Conservation (phyloP, 1,140 invertebrate genomes). For the Drosophila paulistorum region DNA sequence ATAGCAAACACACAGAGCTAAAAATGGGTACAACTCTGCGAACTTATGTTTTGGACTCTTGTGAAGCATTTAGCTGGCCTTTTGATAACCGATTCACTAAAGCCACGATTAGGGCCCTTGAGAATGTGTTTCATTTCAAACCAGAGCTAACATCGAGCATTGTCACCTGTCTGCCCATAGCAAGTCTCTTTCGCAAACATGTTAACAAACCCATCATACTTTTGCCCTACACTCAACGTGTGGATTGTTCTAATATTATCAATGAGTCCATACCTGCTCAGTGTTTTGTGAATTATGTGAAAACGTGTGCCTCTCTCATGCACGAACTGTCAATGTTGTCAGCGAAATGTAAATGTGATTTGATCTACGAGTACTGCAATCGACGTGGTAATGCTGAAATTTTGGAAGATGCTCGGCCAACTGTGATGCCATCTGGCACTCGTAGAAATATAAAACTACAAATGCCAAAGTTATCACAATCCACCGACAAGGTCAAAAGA, state of each 20-base stretch:
- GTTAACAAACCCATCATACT: slow-evolving; percentile 37
- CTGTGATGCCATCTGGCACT: fast-evolving
- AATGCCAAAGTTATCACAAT: neutral
- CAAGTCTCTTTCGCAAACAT: slow-evolving; percentile 24
- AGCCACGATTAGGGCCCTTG: neutral
- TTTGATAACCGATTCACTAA: neutral
- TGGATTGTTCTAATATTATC: slow-evolving; percentile 18
- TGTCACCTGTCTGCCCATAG: slow-evolving; percentile 37
- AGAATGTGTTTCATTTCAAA: neutral
- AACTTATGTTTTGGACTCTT: slow-evolving; percentile 18
- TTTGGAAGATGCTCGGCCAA: neutral
- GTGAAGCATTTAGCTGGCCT: slow-evolving; percentile 19
- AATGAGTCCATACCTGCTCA: slow-evolving; percentile 35
- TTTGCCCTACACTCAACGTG: slow-evolving; percentile 27
- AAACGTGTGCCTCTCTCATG: slow-evolving; percentile 27
- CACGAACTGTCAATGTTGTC: slow-evolving; percentile 21
- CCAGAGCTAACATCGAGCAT: slow-evolving; percentile 24
- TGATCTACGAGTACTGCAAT: slow-evolving; percentile 34
- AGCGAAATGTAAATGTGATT: slow-evolving; percentile 33
- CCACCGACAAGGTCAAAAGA: neutral
- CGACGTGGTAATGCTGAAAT: slow-evolving; percentile 20
- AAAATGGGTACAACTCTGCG: slow-evolving; percentile 5
- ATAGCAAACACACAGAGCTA: neutral
- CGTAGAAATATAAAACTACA: neutral
- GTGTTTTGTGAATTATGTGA: slow-evolving; percentile 16